Conservation (phyloP, 2,888 invertebrate species). For the Aquatica leii region DNA sequence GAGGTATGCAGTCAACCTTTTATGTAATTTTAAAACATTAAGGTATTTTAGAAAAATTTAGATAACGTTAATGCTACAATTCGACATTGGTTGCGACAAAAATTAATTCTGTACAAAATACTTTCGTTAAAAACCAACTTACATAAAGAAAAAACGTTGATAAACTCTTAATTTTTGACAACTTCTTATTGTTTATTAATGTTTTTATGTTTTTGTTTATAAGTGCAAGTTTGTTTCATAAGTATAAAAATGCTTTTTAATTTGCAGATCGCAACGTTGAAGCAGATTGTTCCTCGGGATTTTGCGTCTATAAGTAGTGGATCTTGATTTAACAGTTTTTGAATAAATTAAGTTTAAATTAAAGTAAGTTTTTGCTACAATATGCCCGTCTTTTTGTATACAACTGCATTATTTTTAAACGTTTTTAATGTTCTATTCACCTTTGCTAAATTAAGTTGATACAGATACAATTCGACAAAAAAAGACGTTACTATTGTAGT, state of each 20-base stretch:
- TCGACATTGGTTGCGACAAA: constrained; percentile 6
- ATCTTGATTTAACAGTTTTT: too few relatives aligned
- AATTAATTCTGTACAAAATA: constrained; percentile 5
- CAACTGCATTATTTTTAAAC: too few relatives aligned
- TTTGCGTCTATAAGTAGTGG: too few relatives aligned
- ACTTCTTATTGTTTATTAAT: not conserved
- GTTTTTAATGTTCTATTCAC: too few relatives aligned
- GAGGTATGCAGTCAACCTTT: constrained; percentile 58
- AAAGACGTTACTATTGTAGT: too few relatives aligned
- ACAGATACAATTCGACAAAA: too few relatives aligned
- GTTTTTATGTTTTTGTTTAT: not conserved
- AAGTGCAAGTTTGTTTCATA: not conserved
- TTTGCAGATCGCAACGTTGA: constrained; percentile 14
- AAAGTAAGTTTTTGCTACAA: too few relatives aligned
- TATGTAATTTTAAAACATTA: not conserved
- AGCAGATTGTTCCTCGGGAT: not conserved
- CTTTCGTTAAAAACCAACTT: constrained; percentile 1
- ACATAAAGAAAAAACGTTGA: not conserved
- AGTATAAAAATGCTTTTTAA: not conserved
- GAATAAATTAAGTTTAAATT: too few relatives aligned
- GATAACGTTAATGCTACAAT: not conserved
- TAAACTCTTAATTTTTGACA: too few relatives aligned
- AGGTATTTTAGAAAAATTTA: constrained; percentile 5
- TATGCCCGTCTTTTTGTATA: too few relatives aligned
- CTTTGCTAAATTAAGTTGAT: too few relatives aligned